Evolutionary conservation across 2,888 invertebrate genomes (phyloP).

Genomic region (Mesorhabditis spiculigera): DNA sequence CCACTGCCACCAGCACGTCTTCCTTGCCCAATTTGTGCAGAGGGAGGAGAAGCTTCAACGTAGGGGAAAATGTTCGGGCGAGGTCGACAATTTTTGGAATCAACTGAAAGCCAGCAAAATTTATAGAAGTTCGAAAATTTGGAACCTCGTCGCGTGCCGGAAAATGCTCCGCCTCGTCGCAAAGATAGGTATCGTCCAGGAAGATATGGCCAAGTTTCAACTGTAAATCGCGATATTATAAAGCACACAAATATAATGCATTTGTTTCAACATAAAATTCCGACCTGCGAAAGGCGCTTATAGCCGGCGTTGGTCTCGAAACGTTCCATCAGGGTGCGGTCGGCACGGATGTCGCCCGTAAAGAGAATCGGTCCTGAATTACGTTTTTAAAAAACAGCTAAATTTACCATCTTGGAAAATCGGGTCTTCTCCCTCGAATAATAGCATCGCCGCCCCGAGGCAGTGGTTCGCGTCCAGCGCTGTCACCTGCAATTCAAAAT

Average conservation of each 20-base stretch:
- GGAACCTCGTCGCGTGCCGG: neutral
- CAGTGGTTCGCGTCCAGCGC: slow-evolving; percentile 3
- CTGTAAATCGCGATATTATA: neutral
- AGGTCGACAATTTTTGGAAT: neutral
- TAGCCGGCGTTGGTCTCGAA: neutral
- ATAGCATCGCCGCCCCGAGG: neutral
- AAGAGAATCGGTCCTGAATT: slow-evolving; percentile 1
- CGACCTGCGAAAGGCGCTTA: neutral
- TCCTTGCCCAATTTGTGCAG: slow-evolving; percentile 2
- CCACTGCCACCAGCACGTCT: neutral
- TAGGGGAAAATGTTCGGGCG: neutral
- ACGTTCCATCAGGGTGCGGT: neutral
- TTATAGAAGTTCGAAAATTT: no score
- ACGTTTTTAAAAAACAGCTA: neutral
- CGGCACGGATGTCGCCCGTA: neutral
- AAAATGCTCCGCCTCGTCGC: neutral
- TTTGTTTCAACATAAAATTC: no score
- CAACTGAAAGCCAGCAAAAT: neutral
- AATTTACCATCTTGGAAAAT: slow-evolving; percentile 5
- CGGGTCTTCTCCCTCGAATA: neutral
- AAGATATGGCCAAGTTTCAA: neutral
- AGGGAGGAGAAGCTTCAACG: neutral
- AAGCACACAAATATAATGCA: neutral
- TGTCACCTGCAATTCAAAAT: neutral
- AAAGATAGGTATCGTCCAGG: neutral